Conservation (phyloP, 1,140 invertebrate species). For the Araneus ventricosus region DNA sequence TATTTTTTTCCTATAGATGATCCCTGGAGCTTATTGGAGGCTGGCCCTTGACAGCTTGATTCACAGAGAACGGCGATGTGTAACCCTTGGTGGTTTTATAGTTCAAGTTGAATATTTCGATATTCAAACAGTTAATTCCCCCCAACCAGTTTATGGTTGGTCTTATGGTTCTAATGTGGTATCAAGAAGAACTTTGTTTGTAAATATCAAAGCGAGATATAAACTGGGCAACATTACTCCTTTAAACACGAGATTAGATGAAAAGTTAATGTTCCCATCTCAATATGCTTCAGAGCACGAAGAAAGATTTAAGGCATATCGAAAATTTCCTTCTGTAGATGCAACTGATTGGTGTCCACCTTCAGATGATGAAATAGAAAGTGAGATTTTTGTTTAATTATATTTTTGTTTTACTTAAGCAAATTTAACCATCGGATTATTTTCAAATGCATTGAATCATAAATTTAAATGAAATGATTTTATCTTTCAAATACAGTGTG, state of each 20-base stretch:
- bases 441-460: no score
- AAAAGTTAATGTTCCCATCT: slow-evolving; percentile 50
- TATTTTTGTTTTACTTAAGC: background rate
- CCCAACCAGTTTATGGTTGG: slow-evolving; percentile 65
- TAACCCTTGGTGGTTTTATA: slow-evolving; percentile 71
- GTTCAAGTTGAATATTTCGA: slow-evolving; percentile 67
- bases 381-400: slow-evolving; percentile 18
- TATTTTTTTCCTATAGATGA: slow-evolving; percentile 55
- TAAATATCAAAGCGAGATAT: slow-evolving; percentile 62
- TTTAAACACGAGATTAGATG: slow-evolving; percentile 54
- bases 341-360: slow-evolving; percentile 53
- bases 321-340: slow-evolving; percentile 57
- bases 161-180: background rate
- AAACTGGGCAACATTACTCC: slow-evolving; percentile 45
- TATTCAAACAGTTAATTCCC: slow-evolving; percentile 54
- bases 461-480: no score
- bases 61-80: slow-evolving; percentile 31
- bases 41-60: slow-evolving; percentile 50
- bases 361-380: slow-evolving; percentile 29
- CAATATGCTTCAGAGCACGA: slow-evolving; percentile 60
- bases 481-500: no score
- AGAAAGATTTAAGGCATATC: slow-evolving; percentile 53
- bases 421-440: background rate
- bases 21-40: slow-evolving; percentile 71
- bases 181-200: slow-evolving; percentile 64